Evolutionary conservation across 2,113 vertebrate genomes (phyloP).

Genomic region (Dicerorhinus sumatrensis): DNA sequence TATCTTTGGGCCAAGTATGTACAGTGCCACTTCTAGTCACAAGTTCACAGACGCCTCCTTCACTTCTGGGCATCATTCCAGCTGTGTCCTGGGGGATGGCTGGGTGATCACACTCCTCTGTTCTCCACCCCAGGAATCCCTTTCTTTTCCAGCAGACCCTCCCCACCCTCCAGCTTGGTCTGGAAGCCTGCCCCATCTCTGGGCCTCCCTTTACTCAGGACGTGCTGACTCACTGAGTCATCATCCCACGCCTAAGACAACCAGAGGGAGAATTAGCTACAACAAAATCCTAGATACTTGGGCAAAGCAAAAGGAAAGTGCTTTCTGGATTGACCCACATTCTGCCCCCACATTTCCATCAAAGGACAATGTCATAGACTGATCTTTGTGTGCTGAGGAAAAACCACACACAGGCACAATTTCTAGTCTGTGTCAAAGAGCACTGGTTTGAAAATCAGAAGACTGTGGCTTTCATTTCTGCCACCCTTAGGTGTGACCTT

Average conservation of each 20-base stretch:
- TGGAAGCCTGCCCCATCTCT: neutral
- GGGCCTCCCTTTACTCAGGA: neutral
- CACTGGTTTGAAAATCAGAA: neutral
- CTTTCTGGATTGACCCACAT: too few relatives aligned
- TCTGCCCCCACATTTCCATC: too few relatives aligned
- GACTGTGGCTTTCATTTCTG: neutral
- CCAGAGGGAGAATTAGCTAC: neutral
- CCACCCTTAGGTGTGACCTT: accelerated
- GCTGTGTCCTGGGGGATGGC: neutral
- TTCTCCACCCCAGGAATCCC: neutral
- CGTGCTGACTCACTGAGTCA: neutral
- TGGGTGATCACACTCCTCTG: neutral
- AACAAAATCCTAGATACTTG: neutral
- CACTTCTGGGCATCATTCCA: neutral
- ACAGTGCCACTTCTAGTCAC: neutral
- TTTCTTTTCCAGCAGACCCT: neutral
- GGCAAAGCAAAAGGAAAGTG: neutral
- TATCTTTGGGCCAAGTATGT: neutral
- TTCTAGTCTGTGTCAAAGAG: neutral
- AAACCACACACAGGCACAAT: accelerated
- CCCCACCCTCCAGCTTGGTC: accelerated
- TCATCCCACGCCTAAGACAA: neutral
- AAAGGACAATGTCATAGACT: neutral
- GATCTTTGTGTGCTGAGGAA: neutral
- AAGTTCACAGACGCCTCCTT: neutral